These are phyloP conservation scores for Condylura cristata DNA, from an alignment of 2,113 vertebrate genomes.

Conservation along the genomic window DNA sequence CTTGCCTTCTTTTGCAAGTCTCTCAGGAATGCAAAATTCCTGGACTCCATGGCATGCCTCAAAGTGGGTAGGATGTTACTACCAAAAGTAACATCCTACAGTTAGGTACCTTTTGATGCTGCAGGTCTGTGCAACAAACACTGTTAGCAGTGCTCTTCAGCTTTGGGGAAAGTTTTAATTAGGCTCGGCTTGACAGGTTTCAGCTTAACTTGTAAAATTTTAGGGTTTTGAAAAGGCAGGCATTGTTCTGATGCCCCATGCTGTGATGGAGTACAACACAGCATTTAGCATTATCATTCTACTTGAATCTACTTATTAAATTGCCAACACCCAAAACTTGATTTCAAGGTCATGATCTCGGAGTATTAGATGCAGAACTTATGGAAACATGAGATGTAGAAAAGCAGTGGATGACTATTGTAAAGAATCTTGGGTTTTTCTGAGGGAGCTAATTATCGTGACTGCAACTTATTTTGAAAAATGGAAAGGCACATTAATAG, in stretches of 20 bases:
- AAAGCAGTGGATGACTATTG: not conserved
- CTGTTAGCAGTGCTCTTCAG: not conserved
- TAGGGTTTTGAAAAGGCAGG: not conserved
- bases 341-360: not conserved
- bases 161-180: not conserved
- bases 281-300: not conserved
- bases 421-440: constrained; percentile 6
- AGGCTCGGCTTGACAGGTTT: not conserved
- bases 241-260: not conserved
- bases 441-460: not conserved
- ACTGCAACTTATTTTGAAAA: not conserved
- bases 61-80: not conserved
- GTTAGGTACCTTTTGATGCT: not conserved
- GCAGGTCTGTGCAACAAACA: not conserved
- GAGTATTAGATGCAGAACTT: not conserved
- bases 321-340: not conserved
- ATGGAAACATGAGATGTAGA: not conserved
- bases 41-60: not conserved
- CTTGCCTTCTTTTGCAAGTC: not conserved
- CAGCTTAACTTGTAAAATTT: not conserved
- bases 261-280: not conserved
- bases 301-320: not conserved
- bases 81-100: not conserved
- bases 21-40: not conserved
- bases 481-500: not conserved